These are phyloP conservation scores for Dolomedes plantarius DNA, from an alignment of 2,888 invertebrate genomes.

Conservation along the genomic window DNA sequence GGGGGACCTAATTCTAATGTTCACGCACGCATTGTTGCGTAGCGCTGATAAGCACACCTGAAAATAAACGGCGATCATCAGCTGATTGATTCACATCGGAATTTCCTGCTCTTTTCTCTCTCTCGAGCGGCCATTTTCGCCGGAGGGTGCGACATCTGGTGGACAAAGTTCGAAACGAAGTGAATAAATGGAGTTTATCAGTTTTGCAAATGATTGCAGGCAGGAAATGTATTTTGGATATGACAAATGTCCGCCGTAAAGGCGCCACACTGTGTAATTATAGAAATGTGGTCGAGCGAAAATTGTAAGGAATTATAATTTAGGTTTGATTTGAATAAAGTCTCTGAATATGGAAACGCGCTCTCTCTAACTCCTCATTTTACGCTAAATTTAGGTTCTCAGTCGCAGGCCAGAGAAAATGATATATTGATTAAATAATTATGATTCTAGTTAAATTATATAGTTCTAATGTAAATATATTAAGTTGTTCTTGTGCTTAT, in stretches of 20 bases:
- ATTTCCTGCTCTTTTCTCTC: not conserved
- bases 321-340: slow-evolving; percentile 14
- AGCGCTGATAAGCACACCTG: slow-evolving; percentile 39
- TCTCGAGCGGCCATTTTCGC: not conserved
- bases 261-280: not conserved
- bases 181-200: slow-evolving; percentile 18
- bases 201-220: slow-evolving; percentile 10
- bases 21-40: slow-evolving; percentile 28
- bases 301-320: slow-evolving; percentile 15
- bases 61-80: slow-evolving; percentile 4
- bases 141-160: slow-evolving; percentile 18
- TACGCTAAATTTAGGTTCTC: not conserved
- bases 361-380: not conserved
- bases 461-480: not conserved
- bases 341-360: slow-evolving; percentile 2
- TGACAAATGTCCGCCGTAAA: not conserved
- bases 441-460: not conserved
- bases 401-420: not conserved
- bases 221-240: not conserved
- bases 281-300: slow-evolving; percentile 7
- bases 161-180: slow-evolving; percentile 12
- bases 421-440: slow-evolving; percentile 6
- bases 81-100: slow-evolving; percentile 2
- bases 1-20: slow-evolving; percentile 9
- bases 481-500: not conserved